Evolutionary conservation across 2,888 invertebrate genomes (phyloP).

Genomic region (Papilio gigon): DNA sequence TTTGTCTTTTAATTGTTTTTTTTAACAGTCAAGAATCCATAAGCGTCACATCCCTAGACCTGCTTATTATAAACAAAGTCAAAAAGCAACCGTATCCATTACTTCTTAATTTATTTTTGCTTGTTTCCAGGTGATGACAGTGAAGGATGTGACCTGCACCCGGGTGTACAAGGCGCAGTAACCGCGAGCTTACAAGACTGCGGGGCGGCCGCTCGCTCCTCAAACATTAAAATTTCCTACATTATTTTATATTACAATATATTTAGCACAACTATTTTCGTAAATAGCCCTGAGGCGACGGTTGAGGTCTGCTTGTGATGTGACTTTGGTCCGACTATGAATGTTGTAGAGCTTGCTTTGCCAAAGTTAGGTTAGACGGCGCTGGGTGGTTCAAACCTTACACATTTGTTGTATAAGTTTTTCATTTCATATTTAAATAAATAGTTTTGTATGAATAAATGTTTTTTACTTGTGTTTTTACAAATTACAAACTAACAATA

Average conservation of each 20-base stretch:
- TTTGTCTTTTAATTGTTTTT: too few relatives aligned
- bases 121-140: conserved; percentile 85
- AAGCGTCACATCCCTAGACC: too few relatives aligned
- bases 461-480: conserved; percentile 36
- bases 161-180: conserved; percentile 87
- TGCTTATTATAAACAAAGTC: too few relatives aligned
- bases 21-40: too few relatives aligned
- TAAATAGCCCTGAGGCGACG: conserved; percentile 64
- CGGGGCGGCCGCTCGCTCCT: conserved; percentile 55
- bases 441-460: conserved; percentile 49
- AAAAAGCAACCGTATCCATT: too few relatives aligned
- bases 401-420: conserved; percentile 73
- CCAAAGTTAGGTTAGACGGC: conserved; percentile 60
- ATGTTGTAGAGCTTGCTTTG: conserved; percentile 47
- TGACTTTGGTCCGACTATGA: conserved; percentile 43
- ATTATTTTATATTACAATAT: conserved; percentile 53
- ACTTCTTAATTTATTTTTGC: conserved; percentile 43
- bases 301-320: conserved; percentile 40
- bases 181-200: conserved; percentile 64
- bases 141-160: conserved; percentile 88
- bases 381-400: conserved; percentile 50
- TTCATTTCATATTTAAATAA: conserved; percentile 78
- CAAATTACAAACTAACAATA: neutral
- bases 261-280: conserved; percentile 67
- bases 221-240: conserved; percentile 51